phyloP scores from a whole-genome alignment of 1,140 invertebrate genomes.

The Drosophila willistoni region DNA sequence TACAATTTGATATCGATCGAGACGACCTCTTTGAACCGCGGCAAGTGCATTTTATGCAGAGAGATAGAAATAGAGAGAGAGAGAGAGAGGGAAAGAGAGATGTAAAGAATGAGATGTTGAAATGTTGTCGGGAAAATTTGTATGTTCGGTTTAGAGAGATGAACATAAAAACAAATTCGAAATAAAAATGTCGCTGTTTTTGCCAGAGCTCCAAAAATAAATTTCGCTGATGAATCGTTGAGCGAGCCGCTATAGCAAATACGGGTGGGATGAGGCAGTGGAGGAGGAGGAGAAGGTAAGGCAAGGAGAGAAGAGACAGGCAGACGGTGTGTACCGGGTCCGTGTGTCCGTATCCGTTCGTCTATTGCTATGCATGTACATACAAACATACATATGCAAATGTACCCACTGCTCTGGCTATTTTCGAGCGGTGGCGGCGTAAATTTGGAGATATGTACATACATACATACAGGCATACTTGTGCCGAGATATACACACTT shows the following conservation, averaged over 20 bases:
- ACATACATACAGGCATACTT: conserved; percentile 12
- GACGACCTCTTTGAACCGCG: background rate
- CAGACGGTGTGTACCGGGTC: conserved; percentile 58
- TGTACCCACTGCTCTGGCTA: conserved; percentile 34
- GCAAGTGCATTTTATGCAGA: conserved; percentile 13
- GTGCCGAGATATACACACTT: background rate
- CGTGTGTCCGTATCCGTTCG: conserved; percentile 28
- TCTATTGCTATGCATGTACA: conserved; percentile 6
- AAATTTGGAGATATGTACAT: conserved; percentile 44
- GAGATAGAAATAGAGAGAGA: background rate
- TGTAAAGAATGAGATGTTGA: conserved; percentile 29
- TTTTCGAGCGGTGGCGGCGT: conserved; percentile 57
- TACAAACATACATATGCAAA: conserved; percentile 20
- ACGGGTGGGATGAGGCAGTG: background rate
- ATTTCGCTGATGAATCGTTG: conserved; percentile 62
- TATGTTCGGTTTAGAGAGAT: conserved; percentile 57
- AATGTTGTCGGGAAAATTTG: conserved; percentile 55
- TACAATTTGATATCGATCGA: conserved; percentile 7
- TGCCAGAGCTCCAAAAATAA: conserved; percentile 77
- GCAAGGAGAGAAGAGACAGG: background rate
- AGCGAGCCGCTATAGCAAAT: conserved; percentile 38
- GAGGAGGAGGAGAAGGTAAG: conserved; percentile 18
- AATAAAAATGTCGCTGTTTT: conserved; percentile 74
- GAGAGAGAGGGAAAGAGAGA: no score
- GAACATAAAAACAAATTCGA: conserved; percentile 72